Percentiles rank a stretch among this genome's conserved stretches.
These are phyloP conservation scores for Cyanocitta stelleri DNA, from an alignment of 2,113 vertebrate species.

Conservation along the genomic window DNA sequence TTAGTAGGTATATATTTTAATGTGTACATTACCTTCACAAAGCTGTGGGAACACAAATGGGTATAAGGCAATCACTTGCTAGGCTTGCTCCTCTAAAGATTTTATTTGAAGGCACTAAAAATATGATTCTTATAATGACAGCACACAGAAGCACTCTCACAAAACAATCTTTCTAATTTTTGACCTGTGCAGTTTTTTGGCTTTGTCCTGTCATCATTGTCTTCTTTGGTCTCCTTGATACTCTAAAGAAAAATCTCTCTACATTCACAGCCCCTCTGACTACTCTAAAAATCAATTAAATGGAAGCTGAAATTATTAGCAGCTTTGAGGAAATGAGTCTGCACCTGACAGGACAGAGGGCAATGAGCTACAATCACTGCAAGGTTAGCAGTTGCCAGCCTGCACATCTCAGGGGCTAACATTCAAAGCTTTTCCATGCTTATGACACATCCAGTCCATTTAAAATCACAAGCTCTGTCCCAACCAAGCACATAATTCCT, in stretches of 20 bases:
- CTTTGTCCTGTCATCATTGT: neutral
- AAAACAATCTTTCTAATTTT: neutral
- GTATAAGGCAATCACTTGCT: neutral
- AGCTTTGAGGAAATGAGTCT: neutral
- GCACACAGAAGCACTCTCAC: neutral
- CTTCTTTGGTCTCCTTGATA: neutral
- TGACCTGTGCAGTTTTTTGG: neutral
- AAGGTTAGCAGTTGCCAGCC: neutral
- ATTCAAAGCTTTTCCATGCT: neutral
- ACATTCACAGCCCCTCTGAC: neutral
- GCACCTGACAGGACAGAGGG: neutral
- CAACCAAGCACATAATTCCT: neutral
- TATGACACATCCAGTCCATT: neutral
- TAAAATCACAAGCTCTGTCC: neutral
- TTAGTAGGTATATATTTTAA: neutral
- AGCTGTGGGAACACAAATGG: neutral
- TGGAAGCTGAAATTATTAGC: neutral
- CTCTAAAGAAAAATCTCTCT: neutral
- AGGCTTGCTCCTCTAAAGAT: neutral
- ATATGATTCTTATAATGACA: rapidly evolving
- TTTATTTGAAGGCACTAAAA: neutral
- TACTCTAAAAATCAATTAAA: neutral
- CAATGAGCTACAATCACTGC: neutral
- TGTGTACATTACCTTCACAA: neutral
- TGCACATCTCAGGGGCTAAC: neutral